Evolutionary conservation across 2,797 vertebrate species (phyloP), one percentile per base, ranked within the genome.

Genomic region (Gastrophryne carolinensis): DNA sequence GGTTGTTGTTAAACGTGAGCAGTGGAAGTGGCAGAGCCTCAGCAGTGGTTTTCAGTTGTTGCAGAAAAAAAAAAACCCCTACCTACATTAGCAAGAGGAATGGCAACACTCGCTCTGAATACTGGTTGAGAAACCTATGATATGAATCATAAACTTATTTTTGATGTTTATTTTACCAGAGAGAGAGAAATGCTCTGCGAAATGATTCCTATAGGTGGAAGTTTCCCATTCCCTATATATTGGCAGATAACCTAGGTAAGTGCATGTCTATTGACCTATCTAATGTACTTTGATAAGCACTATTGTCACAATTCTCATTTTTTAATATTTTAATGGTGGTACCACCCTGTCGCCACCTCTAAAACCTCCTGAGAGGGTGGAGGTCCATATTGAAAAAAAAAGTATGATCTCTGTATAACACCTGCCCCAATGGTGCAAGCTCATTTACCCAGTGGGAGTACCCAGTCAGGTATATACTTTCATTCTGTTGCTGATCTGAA

Each of bases 141-240:
- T 1, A 47, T 47, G 2, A 21, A 21, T 44, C n/a, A 47, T 47
- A 21, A 47, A 47, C 2, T 8, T 2, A 8, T 11, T 26, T 23
- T n/a, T n/a, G n/a, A n/a, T 24, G 8, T 30, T 58, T 82, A 10
- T 32, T 9, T 72, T 83, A 85, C 78, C 72, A 84, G 81, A 44
- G 91, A 90, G 75, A 80, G 87, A 84, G 84, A 35, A 95, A 95
- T 81, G 95, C 84, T 30, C 39, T 96, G 50, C 83, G 84, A 76
- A 19, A 95, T 78, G 87, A 88, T 17, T 56, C 0, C 4, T 86
- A 83, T 84, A 90, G 92, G 78, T 97, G 95, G 95, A 93, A 86
- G 64, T 91, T 96, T 32, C 96, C 96, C 1, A 87, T 98, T 79
- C 94, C 95, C 0, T 98, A 96, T 81, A 96, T 98, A 81, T 86